phyloP scores from a whole-genome alignment of 2,888 invertebrate genomes.

The Sipunculus nudus region DNA sequence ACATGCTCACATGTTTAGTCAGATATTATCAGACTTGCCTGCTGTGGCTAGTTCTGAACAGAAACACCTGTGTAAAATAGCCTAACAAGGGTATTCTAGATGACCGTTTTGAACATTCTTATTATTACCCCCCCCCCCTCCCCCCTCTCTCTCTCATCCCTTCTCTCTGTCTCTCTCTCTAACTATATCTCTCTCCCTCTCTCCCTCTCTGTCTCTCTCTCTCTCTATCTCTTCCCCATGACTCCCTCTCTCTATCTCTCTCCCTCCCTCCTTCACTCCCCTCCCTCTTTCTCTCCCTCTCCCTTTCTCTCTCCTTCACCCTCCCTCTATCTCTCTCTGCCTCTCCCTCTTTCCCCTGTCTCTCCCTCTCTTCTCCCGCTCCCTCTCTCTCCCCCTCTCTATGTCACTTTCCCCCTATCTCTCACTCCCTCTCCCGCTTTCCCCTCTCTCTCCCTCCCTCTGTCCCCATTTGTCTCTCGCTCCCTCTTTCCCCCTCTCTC shows the following conservation, averaged over 20 bases:
- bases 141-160: not conserved
- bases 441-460: not conserved
- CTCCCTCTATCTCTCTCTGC: not conserved
- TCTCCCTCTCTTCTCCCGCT: not conserved
- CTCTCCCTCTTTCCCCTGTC: not conserved
- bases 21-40: no score
- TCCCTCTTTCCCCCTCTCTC: not conserved
- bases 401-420: not conserved
- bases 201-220: not conserved
- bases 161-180: constrained; percentile 4
- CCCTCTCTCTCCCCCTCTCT: not conserved
- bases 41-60: no score
- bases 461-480: not conserved
- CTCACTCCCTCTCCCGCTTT: not conserved
- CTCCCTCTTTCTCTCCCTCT: not conserved
- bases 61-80: no score
- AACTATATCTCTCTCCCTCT: not conserved
- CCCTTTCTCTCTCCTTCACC: not conserved
- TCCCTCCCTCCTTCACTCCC: not conserved
- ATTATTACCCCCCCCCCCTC: no score
- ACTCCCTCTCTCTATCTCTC: not conserved
- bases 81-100: no score
- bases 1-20: no score
- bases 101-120: no score
- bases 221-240: not conserved